Conservation (phyloP, 2,888 invertebrate genomes). For the Muscina levida region DNA sequence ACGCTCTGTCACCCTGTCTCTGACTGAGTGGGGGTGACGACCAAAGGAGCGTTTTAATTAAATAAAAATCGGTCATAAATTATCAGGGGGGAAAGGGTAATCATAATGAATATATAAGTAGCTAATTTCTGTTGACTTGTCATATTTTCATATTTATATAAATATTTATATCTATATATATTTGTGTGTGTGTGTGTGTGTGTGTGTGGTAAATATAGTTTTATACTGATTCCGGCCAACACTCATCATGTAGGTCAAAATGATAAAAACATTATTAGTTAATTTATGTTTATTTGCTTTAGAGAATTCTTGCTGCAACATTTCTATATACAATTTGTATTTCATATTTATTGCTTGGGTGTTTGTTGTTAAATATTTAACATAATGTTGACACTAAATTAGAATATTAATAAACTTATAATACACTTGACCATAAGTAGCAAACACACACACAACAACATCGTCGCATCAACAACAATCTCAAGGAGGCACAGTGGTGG, state of each 20-base stretch:
- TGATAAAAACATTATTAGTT: constrained; percentile 26
- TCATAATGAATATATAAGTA: constrained; percentile 11
- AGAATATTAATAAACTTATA: constrained; percentile 60
- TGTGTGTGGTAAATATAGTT: not conserved
- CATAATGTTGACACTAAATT: constrained; percentile 59
- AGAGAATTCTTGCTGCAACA: constrained; percentile 3
- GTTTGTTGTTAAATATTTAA: constrained; percentile 56
- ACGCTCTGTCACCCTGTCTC: not conserved
- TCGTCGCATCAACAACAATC: not conserved
- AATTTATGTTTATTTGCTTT: constrained; percentile 29
- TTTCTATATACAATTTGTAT: constrained; percentile 5
- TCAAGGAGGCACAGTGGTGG: not conserved
- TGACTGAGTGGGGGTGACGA: not conserved
- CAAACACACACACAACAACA: not conserved
- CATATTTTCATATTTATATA: constrained; percentile 5
- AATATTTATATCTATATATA: not conserved
- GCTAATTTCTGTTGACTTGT: not conserved
- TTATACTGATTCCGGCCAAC: not conserved
- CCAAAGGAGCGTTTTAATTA: constrained; percentile 52
- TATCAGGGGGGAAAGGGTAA: constrained; percentile 16
- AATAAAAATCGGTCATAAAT: constrained; percentile 48
- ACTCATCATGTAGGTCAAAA: constrained; percentile 38
- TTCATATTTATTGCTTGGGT: constrained; percentile 26
- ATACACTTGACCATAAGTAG: not conserved
- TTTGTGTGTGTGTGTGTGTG: no score